Percentiles rank a stretch among this genome's conserved stretches.
Evolutionary conservation across 2,113 vertebrate species (phyloP).

Genomic region (Catagonus wagneri): DNA sequence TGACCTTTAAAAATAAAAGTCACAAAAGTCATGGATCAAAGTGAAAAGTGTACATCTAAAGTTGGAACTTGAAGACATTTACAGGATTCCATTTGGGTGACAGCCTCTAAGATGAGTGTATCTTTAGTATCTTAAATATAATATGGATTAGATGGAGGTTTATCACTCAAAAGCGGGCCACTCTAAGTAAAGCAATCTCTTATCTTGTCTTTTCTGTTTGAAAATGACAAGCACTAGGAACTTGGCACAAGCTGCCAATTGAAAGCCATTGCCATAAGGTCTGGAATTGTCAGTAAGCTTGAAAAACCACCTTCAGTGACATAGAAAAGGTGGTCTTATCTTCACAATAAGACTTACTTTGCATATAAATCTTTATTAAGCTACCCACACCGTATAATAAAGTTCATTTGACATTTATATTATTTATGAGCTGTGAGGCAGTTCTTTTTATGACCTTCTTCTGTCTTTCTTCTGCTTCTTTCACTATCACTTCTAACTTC

Average conservation of each 20-base stretch:
- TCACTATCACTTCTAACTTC: slow-evolving; percentile 81
- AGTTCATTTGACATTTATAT: slow-evolving; percentile 90
- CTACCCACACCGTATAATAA: slow-evolving; percentile 88
- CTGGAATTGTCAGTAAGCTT: slow-evolving; percentile 83
- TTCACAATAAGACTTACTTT: slow-evolving; percentile 86
- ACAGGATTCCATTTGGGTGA: slow-evolving; percentile 86
- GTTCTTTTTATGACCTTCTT: slow-evolving; percentile 87
- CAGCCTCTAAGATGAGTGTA: slow-evolving; percentile 86
- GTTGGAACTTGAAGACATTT: slow-evolving; percentile 84
- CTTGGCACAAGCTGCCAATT: slow-evolving; percentile 64
- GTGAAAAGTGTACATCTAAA: slow-evolving; percentile 81
- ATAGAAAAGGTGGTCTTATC: slow-evolving; percentile 82
- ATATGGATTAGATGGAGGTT: slow-evolving; percentile 90
- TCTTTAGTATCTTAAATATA: slow-evolving; percentile 85
- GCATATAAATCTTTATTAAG: slow-evolving; percentile 89
- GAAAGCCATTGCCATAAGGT: slow-evolving; percentile 81
- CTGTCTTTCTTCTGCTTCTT: slow-evolving; percentile 81
- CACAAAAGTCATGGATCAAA: slow-evolving; percentile 70
- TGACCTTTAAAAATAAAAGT: slow-evolving; percentile 48
- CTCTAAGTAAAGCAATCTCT: slow-evolving; percentile 86
- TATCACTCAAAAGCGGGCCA: slow-evolving; percentile 90
- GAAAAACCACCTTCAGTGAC: slow-evolving; percentile 77
- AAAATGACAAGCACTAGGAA: slow-evolving; percentile 82
- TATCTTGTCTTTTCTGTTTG: slow-evolving; percentile 89
- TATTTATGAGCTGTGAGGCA: slow-evolving; percentile 88